A percentile compares a stretch with the other conserved stretches of the same genome.
Evolutionary conservation across 1,140 invertebrate genomes (phyloP).

Genomic region (Spodoptera frugiperda): DNA sequence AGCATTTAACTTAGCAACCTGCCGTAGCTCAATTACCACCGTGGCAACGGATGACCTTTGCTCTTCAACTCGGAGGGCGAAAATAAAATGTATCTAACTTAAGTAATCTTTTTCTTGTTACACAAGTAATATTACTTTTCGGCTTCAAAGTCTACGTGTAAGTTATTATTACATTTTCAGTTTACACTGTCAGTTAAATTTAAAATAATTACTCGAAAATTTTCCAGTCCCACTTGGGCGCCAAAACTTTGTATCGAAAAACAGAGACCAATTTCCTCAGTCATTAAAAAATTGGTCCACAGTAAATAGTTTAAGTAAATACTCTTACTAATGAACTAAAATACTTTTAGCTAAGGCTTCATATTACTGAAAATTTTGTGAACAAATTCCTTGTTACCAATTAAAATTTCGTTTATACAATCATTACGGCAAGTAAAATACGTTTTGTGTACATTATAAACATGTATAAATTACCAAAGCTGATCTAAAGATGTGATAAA

Average conservation of each 20-base stretch:
- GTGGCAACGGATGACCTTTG: slow-evolving; percentile 36
- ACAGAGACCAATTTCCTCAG: not conserved
- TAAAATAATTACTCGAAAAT: slow-evolving; percentile 7
- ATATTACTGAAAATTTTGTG: slow-evolving; percentile 12
- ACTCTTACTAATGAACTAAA: slow-evolving; percentile 27
- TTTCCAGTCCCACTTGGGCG: slow-evolving; percentile 26
- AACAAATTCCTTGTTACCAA: slow-evolving; percentile 24
- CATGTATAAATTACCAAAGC: not conserved
- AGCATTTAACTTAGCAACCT: slow-evolving; percentile 39
- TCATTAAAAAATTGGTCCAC: not conserved
- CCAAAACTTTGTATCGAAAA: slow-evolving; percentile 24
- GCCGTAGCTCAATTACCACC: slow-evolving; percentile 31
- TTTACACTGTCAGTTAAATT: not conserved
- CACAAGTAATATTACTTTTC: slow-evolving; percentile 26
- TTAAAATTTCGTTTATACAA: slow-evolving; percentile 11
- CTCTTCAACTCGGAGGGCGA: slow-evolving; percentile 9
- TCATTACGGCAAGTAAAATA: not conserved
- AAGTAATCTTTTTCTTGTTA: slow-evolving; percentile 38
- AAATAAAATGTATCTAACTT: slow-evolving; percentile 40
- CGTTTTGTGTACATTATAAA: slow-evolving; percentile 7
- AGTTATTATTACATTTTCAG: slow-evolving; percentile 9
- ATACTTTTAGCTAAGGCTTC: not conserved
- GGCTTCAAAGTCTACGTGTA: slow-evolving; percentile 3
- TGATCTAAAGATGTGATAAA: slow-evolving; percentile 6
- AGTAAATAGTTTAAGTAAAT: slow-evolving; percentile 33